Evolutionary conservation across 2,888 invertebrate species (phyloP), one percentile per base, ranked within the genome.

Genomic region (Ectemnius continuus): DNA sequence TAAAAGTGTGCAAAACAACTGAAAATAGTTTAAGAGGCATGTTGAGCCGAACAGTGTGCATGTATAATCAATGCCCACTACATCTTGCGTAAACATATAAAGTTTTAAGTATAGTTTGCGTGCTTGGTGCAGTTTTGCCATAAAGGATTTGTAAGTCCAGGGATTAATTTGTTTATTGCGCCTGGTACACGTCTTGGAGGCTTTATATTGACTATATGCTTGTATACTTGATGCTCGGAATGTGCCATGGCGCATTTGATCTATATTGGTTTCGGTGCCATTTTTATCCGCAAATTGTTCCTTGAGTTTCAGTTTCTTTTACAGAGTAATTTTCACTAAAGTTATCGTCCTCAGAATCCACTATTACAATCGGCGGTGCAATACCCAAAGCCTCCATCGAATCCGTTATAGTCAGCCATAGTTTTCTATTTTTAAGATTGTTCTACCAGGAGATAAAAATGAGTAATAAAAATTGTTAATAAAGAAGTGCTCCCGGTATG

Each of bases 341-440:
- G 26, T 56, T 63, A 57, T 75, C 48, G 67, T 63, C 69, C 78
- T 76, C 67, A 66, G 72, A 64, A 68, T 61, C 48, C 16, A 68
- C 36, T 48, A 58, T 57, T 46, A 82, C 61, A 73, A 80, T 79
- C 65, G 85, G 83, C 75, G 84, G 73, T 65, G 76, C 65, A 47
- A 83, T 87, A 77, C 78, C 79, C 68, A 82, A 75, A 76, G 75
- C 77, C 75, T 86, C 79, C 87, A 85, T 87, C 64, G 75, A 67
- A 58, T 81, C 69, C 75, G 72, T 84, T 83, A 88, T 82, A 73
- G 79, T 84, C 75, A 82, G 83, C 86, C 85, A 87, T 83, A 88
- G 72, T 81, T 85, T 84, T 80, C 75, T 82, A 77, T 87, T 84
- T 78, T 77, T 82, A 75, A 88, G 84, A 76, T 87, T 84, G 79